A percentile compares a stretch with the other conserved stretches of the same genome.
Evolutionary conservation across 2,113 vertebrate genomes (phyloP).

Genomic region (Calyptomena viridis): DNA sequence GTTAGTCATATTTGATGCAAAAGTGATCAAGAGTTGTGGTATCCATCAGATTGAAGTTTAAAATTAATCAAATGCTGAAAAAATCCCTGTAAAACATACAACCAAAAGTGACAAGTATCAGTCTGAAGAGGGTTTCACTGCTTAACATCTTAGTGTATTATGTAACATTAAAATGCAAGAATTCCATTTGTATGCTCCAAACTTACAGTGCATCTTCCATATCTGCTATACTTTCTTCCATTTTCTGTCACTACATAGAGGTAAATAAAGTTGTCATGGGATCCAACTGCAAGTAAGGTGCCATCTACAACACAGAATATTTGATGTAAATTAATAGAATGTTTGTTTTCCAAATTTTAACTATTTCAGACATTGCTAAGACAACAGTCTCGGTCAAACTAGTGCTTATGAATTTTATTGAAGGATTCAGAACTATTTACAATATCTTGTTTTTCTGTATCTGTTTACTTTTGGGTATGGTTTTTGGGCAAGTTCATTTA

Average conservation of each 20-base stretch:
- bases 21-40: neutral
- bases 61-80: neutral
- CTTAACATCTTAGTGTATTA: neutral
- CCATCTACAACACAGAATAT: conserved; percentile 83
- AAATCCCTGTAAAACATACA: neutral
- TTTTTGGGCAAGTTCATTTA: neutral
- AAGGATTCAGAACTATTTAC: neutral
- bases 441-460: neutral
- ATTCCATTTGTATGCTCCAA: neutral
- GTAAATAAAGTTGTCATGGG: conserved; percentile 99
- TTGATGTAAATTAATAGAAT: neutral
- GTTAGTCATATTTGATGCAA: neutral
- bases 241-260: conserved; percentile 92
- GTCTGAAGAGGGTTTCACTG: neutral
- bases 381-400: neutral
- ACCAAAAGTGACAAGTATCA: neutral
- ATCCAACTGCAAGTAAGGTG: conserved; percentile 91
- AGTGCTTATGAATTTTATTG: neutral
- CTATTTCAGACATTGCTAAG: neutral
- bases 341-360: neutral
- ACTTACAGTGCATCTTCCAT: conserved; percentile 95
- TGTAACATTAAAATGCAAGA: neutral
- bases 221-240: conserved; percentile 94
- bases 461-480: neutral
- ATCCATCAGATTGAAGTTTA: neutral